Evolutionary conservation across 2,797 vertebrate genomes (phyloP).

Genomic region (Liparis tanakae): DNA sequence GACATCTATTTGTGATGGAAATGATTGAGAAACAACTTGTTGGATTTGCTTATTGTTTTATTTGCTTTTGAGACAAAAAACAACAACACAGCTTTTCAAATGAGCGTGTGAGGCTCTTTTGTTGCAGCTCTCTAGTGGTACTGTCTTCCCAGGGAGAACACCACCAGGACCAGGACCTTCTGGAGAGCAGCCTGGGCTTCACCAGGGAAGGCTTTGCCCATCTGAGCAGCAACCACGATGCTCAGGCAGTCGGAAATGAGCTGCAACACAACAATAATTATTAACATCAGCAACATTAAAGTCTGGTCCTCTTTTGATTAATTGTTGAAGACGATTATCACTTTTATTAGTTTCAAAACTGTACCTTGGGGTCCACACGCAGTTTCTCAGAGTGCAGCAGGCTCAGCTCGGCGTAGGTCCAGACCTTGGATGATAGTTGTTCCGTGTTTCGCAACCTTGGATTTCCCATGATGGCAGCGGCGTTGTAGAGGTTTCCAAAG

Average conservation of each 20-base stretch:
- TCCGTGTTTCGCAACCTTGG: slow-evolving; percentile 79
- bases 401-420: slow-evolving; percentile 75
- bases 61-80: slow-evolving; percentile 17
- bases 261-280: slow-evolving; percentile 52
- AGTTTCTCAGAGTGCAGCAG: slow-evolving; percentile 84
- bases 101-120: not conserved
- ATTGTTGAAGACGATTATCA: not conserved
- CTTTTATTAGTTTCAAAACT: not conserved
- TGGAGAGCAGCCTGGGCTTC: slow-evolving; percentile 65
- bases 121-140: slow-evolving; percentile 74
- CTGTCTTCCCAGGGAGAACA: slow-evolving; percentile 66
- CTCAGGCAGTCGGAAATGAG: slow-evolving; percentile 78
- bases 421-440: slow-evolving; percentile 81
- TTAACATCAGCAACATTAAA: not conserved
- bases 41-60: slow-evolving; percentile 17
- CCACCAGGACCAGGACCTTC: no score
- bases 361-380: slow-evolving; percentile 79
- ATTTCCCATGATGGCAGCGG: no score
- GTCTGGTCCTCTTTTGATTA: no score
- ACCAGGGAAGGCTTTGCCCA: slow-evolving; percentile 66
- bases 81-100: not conserved
- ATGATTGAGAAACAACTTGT: not conserved
- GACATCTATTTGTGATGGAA: not conserved
- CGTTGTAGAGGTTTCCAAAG: no score
- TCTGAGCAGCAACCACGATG: slow-evolving; percentile 69